Base-by-base conservation (phyloP, 2,797 vertebrate species). In the Pelochelys cantorii region DNA sequence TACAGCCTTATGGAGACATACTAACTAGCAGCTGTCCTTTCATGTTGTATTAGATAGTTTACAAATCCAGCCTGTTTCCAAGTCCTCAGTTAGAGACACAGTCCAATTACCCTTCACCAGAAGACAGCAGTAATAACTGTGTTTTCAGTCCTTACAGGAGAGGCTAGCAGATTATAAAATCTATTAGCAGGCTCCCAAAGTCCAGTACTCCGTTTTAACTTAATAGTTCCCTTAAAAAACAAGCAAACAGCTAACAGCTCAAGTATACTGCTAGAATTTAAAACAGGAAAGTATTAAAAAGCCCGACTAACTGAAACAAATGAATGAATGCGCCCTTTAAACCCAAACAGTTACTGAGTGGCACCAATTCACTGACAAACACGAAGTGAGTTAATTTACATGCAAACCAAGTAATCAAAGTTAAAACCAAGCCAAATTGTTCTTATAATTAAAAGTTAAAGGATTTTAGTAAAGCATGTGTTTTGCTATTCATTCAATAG, bases 361-460 rank as follows among this genome's bases (percentile, higher is more conserved):
- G 81, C 88, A 95, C 53, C 87, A 90, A 93, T 93, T 95, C 92
- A 94, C 88, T 96, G 95, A 97, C 96, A 94, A 88, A 95, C 94
- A 97, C 42, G 52, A 27, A 48, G 68, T 37, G 7, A 52, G 25
- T 17, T 77, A 77, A 77, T 77, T 52, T 77, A 52, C 74, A 77
- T 77, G 74, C 74, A 77, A 48, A 7, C 42, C 74, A 77, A 77
- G 42, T 77, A 77, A 77, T 8, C 74, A 77, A 77, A 27, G 29
- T 17, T 52, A 52, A 77, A 71, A 86, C 68, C 94, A 1, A 31
- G 85, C 84, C 80, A 95, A 94, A 87, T 8, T 55, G 55, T 52
- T 83, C 90, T 59, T 71, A 83, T 13, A 91, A 89, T 29, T 82
- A 83, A 55, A 31, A 83, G 88, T 42, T 25, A 91, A 59, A 55